Conservation (phyloP, 1,140 invertebrate genomes). For the Nasonia giraulti region DNA sequence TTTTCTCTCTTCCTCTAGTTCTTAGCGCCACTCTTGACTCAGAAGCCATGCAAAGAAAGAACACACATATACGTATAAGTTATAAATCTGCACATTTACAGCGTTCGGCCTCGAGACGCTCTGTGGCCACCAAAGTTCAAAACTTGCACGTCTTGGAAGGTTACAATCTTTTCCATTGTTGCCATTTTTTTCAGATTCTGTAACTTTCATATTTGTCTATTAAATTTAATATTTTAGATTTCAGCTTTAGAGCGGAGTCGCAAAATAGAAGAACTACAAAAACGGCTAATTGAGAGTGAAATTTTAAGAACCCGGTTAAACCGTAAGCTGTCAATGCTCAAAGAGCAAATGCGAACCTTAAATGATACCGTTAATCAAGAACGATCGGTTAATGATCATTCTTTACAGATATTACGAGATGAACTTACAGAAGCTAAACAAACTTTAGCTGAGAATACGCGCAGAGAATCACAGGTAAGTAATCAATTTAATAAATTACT, state of each 20-base stretch:
- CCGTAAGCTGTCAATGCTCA: slow-evolving; percentile 81
- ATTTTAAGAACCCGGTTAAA: slow-evolving; percentile 81
- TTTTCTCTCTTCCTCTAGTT: no score
- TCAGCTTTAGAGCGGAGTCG: slow-evolving; percentile 86
- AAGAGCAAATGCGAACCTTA: slow-evolving; percentile 80
- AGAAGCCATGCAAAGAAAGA: no score
- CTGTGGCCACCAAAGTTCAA: no score
- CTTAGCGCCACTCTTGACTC: no score
- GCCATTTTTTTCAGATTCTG: no score
- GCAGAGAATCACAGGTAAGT: slow-evolving; percentile 81
- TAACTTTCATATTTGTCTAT: no score
- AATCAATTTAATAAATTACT: not conserved
- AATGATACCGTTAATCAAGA: slow-evolving; percentile 82
- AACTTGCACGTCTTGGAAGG: no score
- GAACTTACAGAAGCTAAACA: slow-evolving; percentile 83
- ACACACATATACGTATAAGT: no score
- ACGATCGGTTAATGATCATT: slow-evolving; percentile 81
- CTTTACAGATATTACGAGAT: slow-evolving; percentile 80
- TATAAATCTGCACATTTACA: no score
- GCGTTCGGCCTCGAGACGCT: no score
- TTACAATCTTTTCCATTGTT: no score
- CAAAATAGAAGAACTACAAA: slow-evolving; percentile 89
- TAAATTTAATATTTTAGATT: slow-evolving; percentile 75
- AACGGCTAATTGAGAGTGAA: slow-evolving; percentile 83
- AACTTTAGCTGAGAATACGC: slow-evolving; percentile 81